Evolutionary conservation across 2,888 invertebrate genomes (phyloP).

Genomic region (Latheticus oryzae): DNA sequence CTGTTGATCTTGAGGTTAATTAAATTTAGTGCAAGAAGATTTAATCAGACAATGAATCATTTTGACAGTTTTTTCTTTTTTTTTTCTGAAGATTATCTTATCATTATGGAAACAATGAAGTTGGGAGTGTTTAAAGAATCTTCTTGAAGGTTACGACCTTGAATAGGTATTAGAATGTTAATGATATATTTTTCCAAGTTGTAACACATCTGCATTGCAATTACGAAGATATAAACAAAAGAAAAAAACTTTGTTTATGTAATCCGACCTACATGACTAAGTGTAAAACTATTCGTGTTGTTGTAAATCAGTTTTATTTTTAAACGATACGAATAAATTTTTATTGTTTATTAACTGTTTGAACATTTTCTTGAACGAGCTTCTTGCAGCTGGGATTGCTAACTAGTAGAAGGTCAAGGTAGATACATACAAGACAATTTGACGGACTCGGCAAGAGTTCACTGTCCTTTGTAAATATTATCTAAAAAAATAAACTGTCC

Average conservation of each 20-base stretch:
- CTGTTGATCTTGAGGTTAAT: too few relatives aligned
- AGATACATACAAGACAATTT: slow-evolving; percentile 41
- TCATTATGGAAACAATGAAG: too few relatives aligned
- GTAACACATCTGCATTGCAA: slow-evolving; percentile 13
- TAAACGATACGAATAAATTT: slow-evolving; percentile 10
- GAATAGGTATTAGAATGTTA: neutral
- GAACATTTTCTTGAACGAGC: slow-evolving; percentile 11
- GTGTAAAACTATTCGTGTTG: slow-evolving; percentile 6
- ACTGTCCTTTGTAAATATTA: slow-evolving; percentile 28
- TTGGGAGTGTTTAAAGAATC: too few relatives aligned
- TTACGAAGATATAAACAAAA: slow-evolving; percentile 13
- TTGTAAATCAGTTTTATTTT: slow-evolving; percentile 4
- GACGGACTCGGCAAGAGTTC: slow-evolving; percentile 39
- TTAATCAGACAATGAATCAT: too few relatives aligned
- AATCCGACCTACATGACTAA: slow-evolving; percentile 29
- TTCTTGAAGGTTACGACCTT: too few relatives aligned
- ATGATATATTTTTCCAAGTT: slow-evolving; percentile 1
- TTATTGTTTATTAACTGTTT: neutral
- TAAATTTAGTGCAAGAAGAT: too few relatives aligned
- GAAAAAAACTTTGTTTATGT: slow-evolving; percentile 26
- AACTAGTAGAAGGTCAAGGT: slow-evolving; percentile 42
- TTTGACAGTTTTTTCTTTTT: too few relatives aligned
- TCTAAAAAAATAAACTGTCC: too few relatives aligned
- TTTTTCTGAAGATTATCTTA: too few relatives aligned
- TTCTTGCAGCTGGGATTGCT: slow-evolving; percentile 36